Conservation (phyloP, 2,797 vertebrate species). For the Perodicticus potto region DNA sequence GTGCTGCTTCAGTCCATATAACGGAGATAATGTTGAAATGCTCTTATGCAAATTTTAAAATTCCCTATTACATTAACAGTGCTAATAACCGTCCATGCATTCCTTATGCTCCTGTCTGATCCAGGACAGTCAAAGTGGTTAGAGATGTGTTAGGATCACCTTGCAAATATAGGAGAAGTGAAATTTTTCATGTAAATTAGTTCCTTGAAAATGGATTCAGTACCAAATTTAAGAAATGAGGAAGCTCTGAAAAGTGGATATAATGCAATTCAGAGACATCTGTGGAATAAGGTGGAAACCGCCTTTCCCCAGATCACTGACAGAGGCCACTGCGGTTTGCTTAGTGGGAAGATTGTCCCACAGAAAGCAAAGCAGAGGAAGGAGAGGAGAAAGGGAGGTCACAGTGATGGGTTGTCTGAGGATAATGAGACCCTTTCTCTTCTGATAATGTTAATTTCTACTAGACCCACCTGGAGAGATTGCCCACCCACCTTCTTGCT, state of each 20-base stretch:
- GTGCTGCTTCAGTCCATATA: neutral
- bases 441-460: fast-evolving
- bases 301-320: neutral
- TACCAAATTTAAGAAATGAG: no score
- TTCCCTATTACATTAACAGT: conserved; percentile 57
- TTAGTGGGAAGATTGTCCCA: neutral
- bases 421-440: neutral
- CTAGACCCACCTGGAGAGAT: neutral
- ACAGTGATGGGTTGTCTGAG: neutral
- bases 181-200: neutral
- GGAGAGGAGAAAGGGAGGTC: neutral
- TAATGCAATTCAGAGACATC: fast-evolving
- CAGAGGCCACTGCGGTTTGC: neutral
- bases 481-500: no score
- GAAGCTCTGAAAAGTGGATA: no score
- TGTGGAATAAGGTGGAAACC: neutral
- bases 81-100: conserved; percentile 56
- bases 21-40: conserved; percentile 51
- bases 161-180: neutral
- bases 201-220: neutral
- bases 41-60: conserved; percentile 57
- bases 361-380: neutral
- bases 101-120: neutral
- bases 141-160: conserved; percentile 15
- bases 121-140: neutral